Evolutionary conservation across 2,888 invertebrate species (phyloP).

Genomic region (Hyles lineata): DNA sequence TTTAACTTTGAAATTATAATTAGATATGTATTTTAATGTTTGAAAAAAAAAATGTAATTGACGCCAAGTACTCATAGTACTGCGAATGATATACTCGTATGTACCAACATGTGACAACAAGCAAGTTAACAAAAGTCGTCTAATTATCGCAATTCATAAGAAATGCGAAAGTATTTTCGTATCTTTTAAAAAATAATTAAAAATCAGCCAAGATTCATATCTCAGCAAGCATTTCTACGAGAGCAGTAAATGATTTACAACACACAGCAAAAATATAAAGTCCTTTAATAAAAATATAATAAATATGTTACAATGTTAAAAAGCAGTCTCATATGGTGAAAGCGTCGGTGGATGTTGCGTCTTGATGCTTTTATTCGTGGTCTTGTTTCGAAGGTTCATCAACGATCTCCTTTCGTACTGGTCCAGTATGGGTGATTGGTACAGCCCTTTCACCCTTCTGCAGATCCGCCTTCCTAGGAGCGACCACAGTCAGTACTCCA

Average conservation of each 20-base stretch:
- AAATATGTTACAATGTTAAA: constrained; percentile 33
- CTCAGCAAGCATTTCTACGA: no score
- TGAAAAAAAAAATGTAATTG: no score
- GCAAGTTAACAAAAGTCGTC: no score
- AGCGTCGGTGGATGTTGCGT: constrained; percentile 23
- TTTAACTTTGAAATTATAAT: no score
- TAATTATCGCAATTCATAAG: no score
- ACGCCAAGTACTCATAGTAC: no score
- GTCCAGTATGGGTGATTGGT: constrained; percentile 85
- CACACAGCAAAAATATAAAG: neutral
- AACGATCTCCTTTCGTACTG: constrained; percentile 69
- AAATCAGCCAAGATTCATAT: no score
- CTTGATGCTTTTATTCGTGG: constrained; percentile 32
- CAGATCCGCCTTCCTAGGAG: constrained; percentile 76
- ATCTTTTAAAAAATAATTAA: no score
- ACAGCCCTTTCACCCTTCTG: constrained; percentile 78
- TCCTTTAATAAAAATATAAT: constrained; percentile 8
- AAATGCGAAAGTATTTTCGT: no score
- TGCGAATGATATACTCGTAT: no score
- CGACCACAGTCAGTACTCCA: constrained; percentile 89
- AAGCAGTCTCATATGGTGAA: constrained; percentile 36
- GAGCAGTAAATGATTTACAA: neutral
- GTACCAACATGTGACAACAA: no score
- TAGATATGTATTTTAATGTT: no score
- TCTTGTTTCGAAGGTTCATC: constrained; percentile 43